Evolutionary conservation across 2,888 invertebrate species (phyloP), one percentile per base, ranked within the genome.

Genomic region (Protonemura montana): DNA sequence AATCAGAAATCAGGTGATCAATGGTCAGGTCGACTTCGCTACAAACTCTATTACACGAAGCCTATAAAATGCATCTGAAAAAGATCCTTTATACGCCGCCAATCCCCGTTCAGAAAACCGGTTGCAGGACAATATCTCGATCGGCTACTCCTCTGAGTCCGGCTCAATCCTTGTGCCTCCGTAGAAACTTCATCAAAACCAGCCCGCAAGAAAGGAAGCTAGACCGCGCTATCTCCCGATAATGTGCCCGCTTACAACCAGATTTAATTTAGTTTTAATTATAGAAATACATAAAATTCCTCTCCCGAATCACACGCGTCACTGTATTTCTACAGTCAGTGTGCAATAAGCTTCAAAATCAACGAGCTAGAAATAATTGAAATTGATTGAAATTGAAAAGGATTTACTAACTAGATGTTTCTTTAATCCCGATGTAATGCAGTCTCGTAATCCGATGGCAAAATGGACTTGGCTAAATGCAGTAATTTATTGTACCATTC

Each of bases 1-100:
- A 59, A 59, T 59, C 59, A 59, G 59, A 59, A 59, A 59, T 59
- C 59, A 59, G 59, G 59, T 59, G 59, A 59, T 59, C 59, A 59
- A 59, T 59, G 59, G 59, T 59, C 59, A 59, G 59, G 21, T 59
- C 59, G 59, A 59, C 59, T 59, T 59, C 1, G 59, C 59, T 59
- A 21, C 3, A 59, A 59, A 59, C 59, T 59, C 59, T 59, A 59
- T 59, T 59, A 13, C 59, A 59, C 59, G 59, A 59, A 59, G 59
- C 59, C 59, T 59, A 59, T 59, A 59, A 59, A 59, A 59, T 59
- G 59, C 59, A 59, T 3, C 59, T 59, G 59, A 59, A 59, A 59
- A 59, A 59, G 59, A 59, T 59, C 59, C 59, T 59, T 59, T 59
- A 59, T 59, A 59, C 7, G 59, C 59, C 59, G 59, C 59, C 59